Percentiles rank a stretch among this genome's conserved stretches.
Conservation (phyloP, 1,140 invertebrate genomes). For the Heliconius melpomene region DNA sequence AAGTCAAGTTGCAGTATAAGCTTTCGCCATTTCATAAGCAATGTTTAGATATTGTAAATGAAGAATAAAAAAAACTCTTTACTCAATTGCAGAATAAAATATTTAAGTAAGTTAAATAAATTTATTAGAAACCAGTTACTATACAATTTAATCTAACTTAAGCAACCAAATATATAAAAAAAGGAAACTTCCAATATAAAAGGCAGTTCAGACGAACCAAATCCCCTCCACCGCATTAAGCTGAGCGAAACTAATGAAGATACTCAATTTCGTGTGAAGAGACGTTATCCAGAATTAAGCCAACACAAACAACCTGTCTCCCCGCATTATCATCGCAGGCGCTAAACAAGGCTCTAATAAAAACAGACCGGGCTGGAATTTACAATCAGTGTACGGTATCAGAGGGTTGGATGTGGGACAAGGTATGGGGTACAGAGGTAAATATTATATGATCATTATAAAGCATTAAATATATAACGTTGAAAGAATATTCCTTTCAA, state of each 20-base stretch:
- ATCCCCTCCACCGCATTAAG: conserved; percentile 21
- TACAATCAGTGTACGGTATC: conserved; percentile 58
- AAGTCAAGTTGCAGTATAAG: too few species aligned
- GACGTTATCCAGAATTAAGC: conserved; percentile 33
- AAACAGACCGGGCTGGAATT: conserved; percentile 55
- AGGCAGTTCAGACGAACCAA: not conserved
- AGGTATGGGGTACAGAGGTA: conserved; percentile 24
- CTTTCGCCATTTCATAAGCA: too few species aligned
- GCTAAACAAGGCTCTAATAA: conserved; percentile 50
- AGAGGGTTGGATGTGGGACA: conserved; percentile 44
- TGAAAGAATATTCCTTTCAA: not conserved
- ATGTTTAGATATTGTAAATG: too few species aligned
- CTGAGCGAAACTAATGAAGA: conserved; percentile 29
- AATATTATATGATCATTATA: not conserved
- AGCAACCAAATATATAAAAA: not conserved
- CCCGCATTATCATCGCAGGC: conserved; percentile 36
- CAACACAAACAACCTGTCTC: conserved; percentile 38
- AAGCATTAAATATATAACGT: too few species aligned
- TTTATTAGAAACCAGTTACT: not conserved
- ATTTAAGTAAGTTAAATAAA: not conserved
- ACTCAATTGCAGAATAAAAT: not conserved
- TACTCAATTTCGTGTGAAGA: conserved; percentile 31
- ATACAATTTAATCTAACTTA: not conserved
- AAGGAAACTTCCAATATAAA: not conserved
- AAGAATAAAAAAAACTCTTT: too few species aligned